Evolutionary conservation across 64 coral and sea anemone genomes (phyloP), one percentile per base, ranked within the genome.

Genomic region (Montipora sp.): DNA sequence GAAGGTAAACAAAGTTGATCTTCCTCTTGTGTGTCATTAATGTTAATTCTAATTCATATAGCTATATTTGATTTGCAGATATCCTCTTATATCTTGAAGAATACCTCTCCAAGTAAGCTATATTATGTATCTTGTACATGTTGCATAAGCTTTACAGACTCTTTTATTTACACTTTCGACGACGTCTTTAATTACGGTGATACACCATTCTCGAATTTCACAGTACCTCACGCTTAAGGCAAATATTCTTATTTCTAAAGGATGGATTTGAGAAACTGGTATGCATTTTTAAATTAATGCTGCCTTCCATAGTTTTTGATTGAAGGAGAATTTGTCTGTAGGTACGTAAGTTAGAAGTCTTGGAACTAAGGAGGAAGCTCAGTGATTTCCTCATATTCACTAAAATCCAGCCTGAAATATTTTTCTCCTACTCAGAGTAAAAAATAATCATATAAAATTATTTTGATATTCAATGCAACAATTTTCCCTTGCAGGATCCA

Each of bases 81-180:
- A 3, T 92, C 90, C 5, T 85, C 82, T 49, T 23, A 5, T 65
- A 48, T 85, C 61, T 3, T n/a, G 44, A 85, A 67, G 65, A 70
- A 85, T 85, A 47, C 47, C 9, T 85, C 82, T 12, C 90, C 77
- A 84, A 84, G 90, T 77, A 48, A 77, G 71, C 65, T 78, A n/a
- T 36, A 36, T n/a, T n/a, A n/a, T n/a, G n/a, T 36, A 36, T 88
- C 20, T 18, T 16, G n/a, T 8, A 24, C 14, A 16, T 88, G 68
- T 71, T 71, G 20, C 68, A n/a, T 21, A 71, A 71, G 68, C 5
- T 71, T 67, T 67, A 5, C 18, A 15, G 7, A 13, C 57, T 36
- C 27, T 36, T 36, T 36, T 1, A 36, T 36, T 36, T 36, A 36
- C 27, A 36, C 27, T 1, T 36, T 36, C 27, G 27, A 36, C 27